These are phyloP conservation scores for Hafferia zeledoni DNA, from an alignment of 2,797 vertebrate genomes.

Conservation along the genomic window DNA sequence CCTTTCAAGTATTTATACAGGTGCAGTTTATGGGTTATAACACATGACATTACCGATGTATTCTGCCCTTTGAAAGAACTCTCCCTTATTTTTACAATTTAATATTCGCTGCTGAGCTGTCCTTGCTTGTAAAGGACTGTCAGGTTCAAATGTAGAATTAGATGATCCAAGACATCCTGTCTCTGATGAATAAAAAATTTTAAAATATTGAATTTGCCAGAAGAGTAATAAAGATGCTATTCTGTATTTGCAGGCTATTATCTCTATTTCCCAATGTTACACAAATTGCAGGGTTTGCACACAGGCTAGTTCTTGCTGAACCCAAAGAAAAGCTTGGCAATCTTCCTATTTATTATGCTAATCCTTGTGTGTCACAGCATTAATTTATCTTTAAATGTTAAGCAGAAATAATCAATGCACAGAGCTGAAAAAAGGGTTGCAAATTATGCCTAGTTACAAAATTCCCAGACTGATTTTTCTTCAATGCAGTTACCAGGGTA, in stretches of 20 bases:
- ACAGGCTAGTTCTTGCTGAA: neutral
- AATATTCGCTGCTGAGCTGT: slow-evolving; percentile 38
- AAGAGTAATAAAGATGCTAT: neutral
- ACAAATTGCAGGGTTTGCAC: neutral
- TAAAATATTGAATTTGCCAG: neutral
- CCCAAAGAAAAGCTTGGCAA: neutral
- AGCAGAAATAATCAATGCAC: neutral
- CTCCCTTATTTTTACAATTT: slow-evolving; percentile 31
- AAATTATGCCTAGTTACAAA: neutral
- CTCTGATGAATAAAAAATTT: neutral
- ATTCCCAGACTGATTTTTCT: neutral
- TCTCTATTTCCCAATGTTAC: neutral
- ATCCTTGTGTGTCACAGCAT: neutral
- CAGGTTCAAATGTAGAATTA: slow-evolving; percentile 51
- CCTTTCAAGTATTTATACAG: neutral
- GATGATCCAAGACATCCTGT: slow-evolving; percentile 22
- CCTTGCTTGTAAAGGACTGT: slow-evolving; percentile 34
- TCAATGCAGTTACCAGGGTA: neutral
- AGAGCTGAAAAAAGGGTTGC: neutral
- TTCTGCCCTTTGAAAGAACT: slow-evolving; percentile 9
- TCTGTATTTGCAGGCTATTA: neutral
- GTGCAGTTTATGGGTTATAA: neutral
- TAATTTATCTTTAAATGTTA: slow-evolving; percentile 2
- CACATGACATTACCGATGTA: neutral
- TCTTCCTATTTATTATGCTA: neutral